Base-by-base conservation (phyloP, 2,113 vertebrate genomes). In the Oriolus oriolus region DNA sequence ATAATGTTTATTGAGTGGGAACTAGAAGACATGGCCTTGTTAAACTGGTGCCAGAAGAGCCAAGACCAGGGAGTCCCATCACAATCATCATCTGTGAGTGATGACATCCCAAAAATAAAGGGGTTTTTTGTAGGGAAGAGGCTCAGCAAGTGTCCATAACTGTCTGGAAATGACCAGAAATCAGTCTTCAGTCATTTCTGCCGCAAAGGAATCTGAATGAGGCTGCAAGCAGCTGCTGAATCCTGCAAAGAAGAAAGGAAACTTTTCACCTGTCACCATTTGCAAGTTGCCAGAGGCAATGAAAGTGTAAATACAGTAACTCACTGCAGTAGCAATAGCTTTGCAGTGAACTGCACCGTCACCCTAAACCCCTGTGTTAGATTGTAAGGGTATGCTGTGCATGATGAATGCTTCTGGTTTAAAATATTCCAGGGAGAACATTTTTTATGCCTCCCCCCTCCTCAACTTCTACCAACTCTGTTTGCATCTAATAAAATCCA, bases 401-500 rank as follows among this genome's bases (percentile, higher is more conserved):
- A 33, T 84, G 92, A 92, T 86, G 49, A 86, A 96, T 94, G 30
- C 78, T 95, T 89, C 71, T 90, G 59, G 53, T 84, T 82, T 93
- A 31, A 96, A 95, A 95, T 87, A 86, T 94, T 95, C 89, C 94
- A 93, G 71, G 65, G 89, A 95, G 91, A 80, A 70, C 81, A 75
- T 53, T 85, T 97, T 87, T 96, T 87, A 57, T 93, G 45, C 90
- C 53, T 80, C 56, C 66, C 17, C 70, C 64, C 37, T 71, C 83
- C 71, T 89, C 92, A 65, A 57, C 19, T 45, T 90, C 63, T 79
- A 83, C 88, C 70, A 90, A 93, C 71, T 49, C 53, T 41, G 35
- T 86, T 95, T 90, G 80, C 69, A 68, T 88, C 52, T 93, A 96
- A 96, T 91, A 65, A 92, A 93, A 66, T 93, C 85, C 94, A 95